phyloP scores from a whole-genome alignment of 64 coral and sea anemone genomes.

The Acropora tenuis region DNA sequence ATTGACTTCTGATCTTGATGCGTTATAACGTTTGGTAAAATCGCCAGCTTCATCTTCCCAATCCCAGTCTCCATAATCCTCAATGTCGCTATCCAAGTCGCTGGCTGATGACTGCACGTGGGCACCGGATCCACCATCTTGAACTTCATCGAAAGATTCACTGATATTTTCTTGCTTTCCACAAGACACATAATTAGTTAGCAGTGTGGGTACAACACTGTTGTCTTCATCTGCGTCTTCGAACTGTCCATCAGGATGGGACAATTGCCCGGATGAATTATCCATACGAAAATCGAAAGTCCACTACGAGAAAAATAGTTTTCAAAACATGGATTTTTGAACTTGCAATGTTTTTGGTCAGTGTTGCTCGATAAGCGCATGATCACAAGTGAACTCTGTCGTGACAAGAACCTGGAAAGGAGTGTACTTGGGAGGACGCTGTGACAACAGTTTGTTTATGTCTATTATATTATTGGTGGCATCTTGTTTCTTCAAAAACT shows the following conservation, averaged over 20 bases:
- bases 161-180: not conserved
- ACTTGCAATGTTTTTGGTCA: not conserved
- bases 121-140: conserved; percentile 10
- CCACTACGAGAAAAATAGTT: not conserved
- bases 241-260: conserved; percentile 68
- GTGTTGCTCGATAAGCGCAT: not conserved
- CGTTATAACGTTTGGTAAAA: conserved; percentile 95
- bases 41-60: conserved; percentile 96
- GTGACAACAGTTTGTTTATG: not conserved
- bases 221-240: conserved; percentile 89
- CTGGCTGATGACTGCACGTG: conserved; percentile 46
- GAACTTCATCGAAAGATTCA: not conserved
- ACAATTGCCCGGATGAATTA: not conserved
- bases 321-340: not conserved
- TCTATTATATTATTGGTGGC: not conserved
- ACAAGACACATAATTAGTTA: conserved; percentile 29
- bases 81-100: conserved; percentile 57
- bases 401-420: not conserved
- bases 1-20: conserved; percentile 70
- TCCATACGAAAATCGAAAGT: not conserved
- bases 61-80: conserved; percentile 87
- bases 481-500: not conserved
- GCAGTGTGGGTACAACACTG: conserved; percentile 51
- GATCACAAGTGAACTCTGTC: not conserved
- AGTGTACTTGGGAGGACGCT: not conserved